phyloP scores from a whole-genome alignment of 2,113 vertebrate genomes.

The Apus apus region DNA sequence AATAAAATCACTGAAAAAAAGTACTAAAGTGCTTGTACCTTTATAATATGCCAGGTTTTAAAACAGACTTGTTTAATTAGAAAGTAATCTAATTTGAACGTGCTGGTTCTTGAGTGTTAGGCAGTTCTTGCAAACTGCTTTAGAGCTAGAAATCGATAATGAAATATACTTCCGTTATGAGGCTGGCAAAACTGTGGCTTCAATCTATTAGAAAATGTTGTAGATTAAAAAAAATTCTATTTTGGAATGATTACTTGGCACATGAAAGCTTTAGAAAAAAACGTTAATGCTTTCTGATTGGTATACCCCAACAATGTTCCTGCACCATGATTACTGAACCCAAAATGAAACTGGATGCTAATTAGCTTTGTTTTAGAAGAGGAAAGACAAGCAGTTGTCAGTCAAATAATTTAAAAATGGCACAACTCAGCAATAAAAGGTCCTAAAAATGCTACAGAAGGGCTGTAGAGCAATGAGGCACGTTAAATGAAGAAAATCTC shows the following conservation, averaged over 20 bases:
- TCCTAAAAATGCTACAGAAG: constrained; percentile 1
- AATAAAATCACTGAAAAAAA: constrained; percentile 4
- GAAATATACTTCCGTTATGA: constrained; percentile 44
- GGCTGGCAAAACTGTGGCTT: constrained; percentile 43
- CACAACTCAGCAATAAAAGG: not conserved
- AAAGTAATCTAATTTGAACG: constrained; percentile 34
- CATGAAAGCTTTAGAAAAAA: constrained; percentile 22
- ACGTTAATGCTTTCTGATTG: not conserved
- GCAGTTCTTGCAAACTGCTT: constrained; percentile 45
- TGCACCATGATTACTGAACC: constrained; percentile 36
- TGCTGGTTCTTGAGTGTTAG: constrained; percentile 23
- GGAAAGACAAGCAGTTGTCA: constrained; percentile 26
- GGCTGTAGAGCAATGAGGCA: not conserved
- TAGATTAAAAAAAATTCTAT: not conserved
- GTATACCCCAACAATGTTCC: not conserved
- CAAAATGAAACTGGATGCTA: not conserved
- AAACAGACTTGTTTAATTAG: constrained; percentile 59
- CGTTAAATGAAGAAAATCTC: constrained; percentile 96
- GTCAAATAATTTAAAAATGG: constrained; percentile 68
- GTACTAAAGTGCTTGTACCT: constrained; percentile 33
- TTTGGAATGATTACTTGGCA: constrained; percentile 56
- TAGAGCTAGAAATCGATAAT: constrained; percentile 46
- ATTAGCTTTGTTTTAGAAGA: constrained; percentile 13
- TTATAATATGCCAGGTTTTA: constrained; percentile 32
- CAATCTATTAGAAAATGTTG: constrained; percentile 11